Base-by-base conservation (phyloP, 1,140 invertebrate genomes). In the Drosophila takahashii region DNA sequence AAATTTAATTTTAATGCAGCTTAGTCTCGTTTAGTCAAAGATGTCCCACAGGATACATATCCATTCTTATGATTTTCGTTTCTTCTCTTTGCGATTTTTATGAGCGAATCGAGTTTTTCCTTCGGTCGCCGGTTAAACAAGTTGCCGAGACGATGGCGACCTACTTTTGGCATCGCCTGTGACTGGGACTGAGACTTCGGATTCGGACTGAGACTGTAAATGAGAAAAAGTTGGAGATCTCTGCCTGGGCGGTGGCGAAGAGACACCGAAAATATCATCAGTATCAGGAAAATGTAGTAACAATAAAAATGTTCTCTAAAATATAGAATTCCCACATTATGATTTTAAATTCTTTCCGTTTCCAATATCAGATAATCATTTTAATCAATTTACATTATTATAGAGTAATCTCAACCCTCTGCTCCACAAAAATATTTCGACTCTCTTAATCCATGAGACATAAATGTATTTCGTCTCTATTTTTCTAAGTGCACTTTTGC, bases 1-100 rank as follows among this genome's bases (percentile, higher is more conserved):
- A 80, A 85, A 85, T 67, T 84, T 72, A 66, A 80, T 80, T 77
- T 74, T 85, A 69, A 84, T 80, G 67, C 50, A 67, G 54, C 73
- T 73, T 64, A 59, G 61, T 51, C 41, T 44, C 27, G 54, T 56
- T 64, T 56, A 75, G 42, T 27, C 64, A 54, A 56, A 53, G 45
- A 60, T 56, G 48, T 71, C 81, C 77, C 73, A 16, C 56, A 60
- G 74, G 81, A 85, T 58, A 81, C 77, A 85, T 65, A 22, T 72
- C 37, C 54, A 50, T 48, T 60, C 41, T 22, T 47, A 11, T 16
- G 13, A 13, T 45, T 16, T 37, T 54, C 36, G n/a, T 44, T 67
- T 34, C 18, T 45, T 67, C 62, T 64, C 57, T 77, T 74, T 67
- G 81, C 53, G 75, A 77, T 69, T 84, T 84, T 84, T 75, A 83